Base-by-base conservation (phyloP, 2,797 vertebrate species). In the Poecilia wingei region DNA sequence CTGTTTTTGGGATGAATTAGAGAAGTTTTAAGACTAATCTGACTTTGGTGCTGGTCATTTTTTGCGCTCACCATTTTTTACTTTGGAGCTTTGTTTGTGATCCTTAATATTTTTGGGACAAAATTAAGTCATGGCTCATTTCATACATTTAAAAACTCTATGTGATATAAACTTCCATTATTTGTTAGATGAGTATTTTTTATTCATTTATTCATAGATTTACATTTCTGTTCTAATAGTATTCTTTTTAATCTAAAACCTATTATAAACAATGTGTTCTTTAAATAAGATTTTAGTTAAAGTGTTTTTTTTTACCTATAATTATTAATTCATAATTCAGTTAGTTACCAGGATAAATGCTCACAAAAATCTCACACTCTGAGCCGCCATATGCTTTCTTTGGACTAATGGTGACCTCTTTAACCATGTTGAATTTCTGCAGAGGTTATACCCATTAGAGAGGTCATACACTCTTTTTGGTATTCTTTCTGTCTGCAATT, bases 401-500 rank as follows among this genome's bases (percentile, higher is more conserved):
- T 91, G 91, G 92, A 92, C 83, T 90, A 84, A 90, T 86, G 86
- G 79, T 87, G 90, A 93, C 89, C 87, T 82, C 69, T 82, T 70
- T 84, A 91, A 93, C 93, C 89, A 88, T 31, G 46, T 1, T 3
- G 70, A 80, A 69, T 89, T 90, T 88, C 90, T 87, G 77, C 84
- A 83, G 86, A 84, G 91, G 88, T 86, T 83, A 89, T 78, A 87
- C 83, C 90, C 85, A 91, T 91, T 91, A 87, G 84, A 85, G 86
- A 41, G 80, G 85, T 91, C 91, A 83, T 89, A 91, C 88, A 92
- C 72, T 78, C 84, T 84, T 85, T 85, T 86, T 89, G 87, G 85
- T 88, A 91, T 92, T 94, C 88, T 86, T 89, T 88, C 76, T 86
- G 90, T 84, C 91, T 88, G 87, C 95, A 95, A 96, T 95, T 95